Conservation (phyloP, 1,140 invertebrate genomes). For the Sarcophaga bullata region DNA sequence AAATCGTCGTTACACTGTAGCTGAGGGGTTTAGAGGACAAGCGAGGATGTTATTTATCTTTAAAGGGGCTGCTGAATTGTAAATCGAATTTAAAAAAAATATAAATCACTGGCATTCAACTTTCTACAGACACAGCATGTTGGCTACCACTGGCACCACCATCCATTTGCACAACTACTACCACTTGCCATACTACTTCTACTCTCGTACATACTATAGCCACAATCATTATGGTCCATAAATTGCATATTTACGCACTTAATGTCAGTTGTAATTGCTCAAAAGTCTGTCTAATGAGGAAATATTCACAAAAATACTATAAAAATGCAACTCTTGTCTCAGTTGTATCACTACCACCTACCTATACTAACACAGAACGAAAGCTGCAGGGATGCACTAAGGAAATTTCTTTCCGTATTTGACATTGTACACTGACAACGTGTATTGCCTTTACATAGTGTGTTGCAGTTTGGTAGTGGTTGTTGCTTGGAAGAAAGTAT, state of each 20-base stretch:
- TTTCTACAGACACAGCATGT: background rate
- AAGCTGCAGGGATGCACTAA: slow-evolving; percentile 16
- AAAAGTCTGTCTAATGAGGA: slow-evolving; percentile 12
- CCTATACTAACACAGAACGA: background rate
- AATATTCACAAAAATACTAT: background rate
- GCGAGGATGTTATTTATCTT: too few species aligned
- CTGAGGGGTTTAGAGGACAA: too few species aligned
- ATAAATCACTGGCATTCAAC: background rate
- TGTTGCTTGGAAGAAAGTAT: background rate
- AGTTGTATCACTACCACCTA: background rate
- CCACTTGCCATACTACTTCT: background rate
- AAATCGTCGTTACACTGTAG: too few species aligned
- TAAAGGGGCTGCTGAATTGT: background rate
- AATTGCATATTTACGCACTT: slow-evolving; percentile 24
- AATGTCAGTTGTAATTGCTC: slow-evolving; percentile 21
- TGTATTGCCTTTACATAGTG: background rate
- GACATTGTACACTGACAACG: background rate
- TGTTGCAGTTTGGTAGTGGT: background rate
- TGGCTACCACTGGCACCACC: background rate
- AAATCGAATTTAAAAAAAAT: slow-evolving; percentile 6
- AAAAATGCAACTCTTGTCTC: background rate
- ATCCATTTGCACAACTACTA: too few species aligned
- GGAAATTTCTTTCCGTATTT: background rate
- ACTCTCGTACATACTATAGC: background rate
- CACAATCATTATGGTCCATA: slow-evolving; percentile 2